These are phyloP conservation scores for Electrophaes corylata DNA, from an alignment of 2,888 invertebrate species.

Conservation along the genomic window DNA sequence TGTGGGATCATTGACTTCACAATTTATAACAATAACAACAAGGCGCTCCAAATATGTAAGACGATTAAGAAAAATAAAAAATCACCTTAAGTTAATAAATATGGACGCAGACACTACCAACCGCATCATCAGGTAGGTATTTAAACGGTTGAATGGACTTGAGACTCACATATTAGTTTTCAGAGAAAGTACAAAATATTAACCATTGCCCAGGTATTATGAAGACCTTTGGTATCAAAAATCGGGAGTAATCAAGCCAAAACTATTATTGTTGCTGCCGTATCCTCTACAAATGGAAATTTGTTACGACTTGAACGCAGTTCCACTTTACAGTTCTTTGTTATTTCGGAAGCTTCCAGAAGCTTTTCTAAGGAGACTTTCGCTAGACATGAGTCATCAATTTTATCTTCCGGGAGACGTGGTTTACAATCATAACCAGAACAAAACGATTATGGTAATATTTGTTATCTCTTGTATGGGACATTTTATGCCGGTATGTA, in stretches of 20 bases:
- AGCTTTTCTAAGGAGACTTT: constrained; percentile 78
- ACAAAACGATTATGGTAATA: constrained; percentile 79
- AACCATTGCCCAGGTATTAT: constrained; percentile 65
- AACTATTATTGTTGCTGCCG: constrained; percentile 70
- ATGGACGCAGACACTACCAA: constrained; percentile 69
- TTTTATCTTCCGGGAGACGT: constrained; percentile 81
- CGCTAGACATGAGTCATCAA: constrained; percentile 79
- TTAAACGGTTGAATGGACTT: constrained; percentile 10
- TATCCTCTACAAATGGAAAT: constrained; percentile 80
- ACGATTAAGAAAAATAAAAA: constrained; percentile 71
- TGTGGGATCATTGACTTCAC: constrained; percentile 79
- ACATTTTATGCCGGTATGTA: constrained; percentile 15
- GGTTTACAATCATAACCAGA: constrained; percentile 77
- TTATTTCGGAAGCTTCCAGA: constrained; percentile 81
- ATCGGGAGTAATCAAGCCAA: constrained; percentile 76
- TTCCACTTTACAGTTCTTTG: constrained; percentile 77
- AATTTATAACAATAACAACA: constrained; percentile 77
- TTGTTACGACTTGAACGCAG: constrained; percentile 79
- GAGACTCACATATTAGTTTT: background rate
- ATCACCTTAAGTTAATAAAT: constrained; percentile 71
- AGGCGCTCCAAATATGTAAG: constrained; percentile 74
- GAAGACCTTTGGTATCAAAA: constrained; percentile 82
- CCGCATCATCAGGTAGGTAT: constrained; percentile 68
- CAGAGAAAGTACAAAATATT: constrained; percentile 17
- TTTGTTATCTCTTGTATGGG: constrained; percentile 37